A percentile compares a stretch with the other conserved stretches of the same genome.
Evolutionary conservation across 2,888 invertebrate species (phyloP).

Genomic region (Stomorhina lunata): DNA sequence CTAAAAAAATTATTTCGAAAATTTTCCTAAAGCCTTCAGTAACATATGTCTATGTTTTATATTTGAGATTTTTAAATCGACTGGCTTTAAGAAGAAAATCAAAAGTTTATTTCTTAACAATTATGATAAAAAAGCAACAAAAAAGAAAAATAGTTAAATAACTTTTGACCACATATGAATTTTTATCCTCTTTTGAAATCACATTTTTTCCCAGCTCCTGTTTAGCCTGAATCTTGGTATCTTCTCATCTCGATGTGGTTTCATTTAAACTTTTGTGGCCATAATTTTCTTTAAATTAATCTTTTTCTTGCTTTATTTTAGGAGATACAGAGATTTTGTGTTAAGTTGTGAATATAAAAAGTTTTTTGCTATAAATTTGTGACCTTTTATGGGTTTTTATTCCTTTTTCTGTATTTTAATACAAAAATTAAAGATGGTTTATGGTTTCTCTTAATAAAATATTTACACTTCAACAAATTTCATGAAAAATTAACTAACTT

Average conservation of each 20-base stretch:
- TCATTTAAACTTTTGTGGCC: conserved; percentile 7
- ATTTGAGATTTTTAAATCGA: too few relatives aligned
- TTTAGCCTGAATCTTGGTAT: background rate
- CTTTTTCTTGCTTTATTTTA: background rate
- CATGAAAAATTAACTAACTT: background rate
- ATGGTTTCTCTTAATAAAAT: conserved; percentile 25
- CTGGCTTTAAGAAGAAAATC: background rate
- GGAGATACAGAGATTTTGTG: background rate
- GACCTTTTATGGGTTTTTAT: too few relatives aligned
- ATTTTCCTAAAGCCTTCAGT: too few relatives aligned
- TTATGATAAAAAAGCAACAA: background rate
- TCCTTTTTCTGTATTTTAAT: too few relatives aligned
- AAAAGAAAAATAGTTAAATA: background rate
- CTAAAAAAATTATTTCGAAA: background rate
- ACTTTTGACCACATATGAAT: conserved; percentile 19
- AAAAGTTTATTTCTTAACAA: background rate
- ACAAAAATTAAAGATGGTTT: too few relatives aligned
- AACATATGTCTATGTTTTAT: too few relatives aligned
- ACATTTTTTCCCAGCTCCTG: background rate
- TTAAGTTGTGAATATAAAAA: conserved; percentile 34
- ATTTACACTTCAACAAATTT: conserved; percentile 36
- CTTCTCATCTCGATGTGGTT: background rate
- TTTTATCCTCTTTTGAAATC: background rate
- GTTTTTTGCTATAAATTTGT: background rate
- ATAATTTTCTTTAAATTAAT: background rate